Base-by-base conservation (phyloP, 2,888 invertebrate species). In the Candidula unifasciata region DNA sequence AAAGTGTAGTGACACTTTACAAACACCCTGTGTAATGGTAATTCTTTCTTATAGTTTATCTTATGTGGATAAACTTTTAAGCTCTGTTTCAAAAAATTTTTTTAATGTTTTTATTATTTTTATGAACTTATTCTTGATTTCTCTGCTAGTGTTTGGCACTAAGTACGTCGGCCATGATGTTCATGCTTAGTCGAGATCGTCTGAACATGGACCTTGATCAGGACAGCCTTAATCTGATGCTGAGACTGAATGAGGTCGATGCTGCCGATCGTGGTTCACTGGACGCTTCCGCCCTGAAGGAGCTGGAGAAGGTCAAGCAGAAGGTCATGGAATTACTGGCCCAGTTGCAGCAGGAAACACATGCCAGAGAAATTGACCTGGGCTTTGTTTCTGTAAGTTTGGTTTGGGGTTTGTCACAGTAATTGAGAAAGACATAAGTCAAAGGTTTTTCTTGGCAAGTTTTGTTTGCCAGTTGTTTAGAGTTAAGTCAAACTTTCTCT, bases 111-210 rank as follows among this genome's bases (percentile, higher is more conserved):
- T n/a, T n/a, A n/a, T n/a, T n/a, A n/a, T n/a, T n/a, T n/a, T 33
- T 33, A 35, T 33, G 33, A 69, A 18, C 35, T 18, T 33, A 18
- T 16, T 16, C 27, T 35, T 69, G 18, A 35, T 69, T 37, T 37
- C 35, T 44, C 13, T 68, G 5, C 33, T 16, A 73, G 73, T 73
- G 92, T 85, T 95, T 98, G 90, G 97, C 97, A 52, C 95, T 99
- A 87, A 97, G 98, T 93, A 98, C 99, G 82, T 97, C 99, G 6
- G 97, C 97, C 2, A 97, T 99, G 83, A 97, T 99, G 97, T 99
- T 98, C 93, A 98, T 99, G 79, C 94, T 99, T 86, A 98, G 98
- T 89, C 98, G 98, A 94, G 99, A 99, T 94, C 96, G 98, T 81
- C 95, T 99, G 76, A 98, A 98, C 92, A 98, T 99, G 97, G 98